phyloP scores from a whole-genome alignment of 2,113 vertebrate genomes.

The Leptodactylus fuscus region DNA sequence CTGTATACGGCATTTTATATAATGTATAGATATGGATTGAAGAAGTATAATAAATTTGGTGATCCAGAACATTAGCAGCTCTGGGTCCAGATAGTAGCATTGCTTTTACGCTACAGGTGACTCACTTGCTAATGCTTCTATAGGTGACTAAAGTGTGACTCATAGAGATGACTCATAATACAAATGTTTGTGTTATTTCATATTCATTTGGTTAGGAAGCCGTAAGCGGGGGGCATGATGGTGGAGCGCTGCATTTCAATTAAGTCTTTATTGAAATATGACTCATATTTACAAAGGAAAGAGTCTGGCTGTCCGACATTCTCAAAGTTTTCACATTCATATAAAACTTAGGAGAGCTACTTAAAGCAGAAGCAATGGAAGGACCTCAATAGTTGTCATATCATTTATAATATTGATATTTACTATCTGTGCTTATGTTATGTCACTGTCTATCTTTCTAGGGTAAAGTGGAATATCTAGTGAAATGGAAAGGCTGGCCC shows the following conservation, averaged over 20 bases:
- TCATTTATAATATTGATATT: background rate
- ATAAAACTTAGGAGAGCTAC: background rate
- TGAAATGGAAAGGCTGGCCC: constrained; percentile 99
- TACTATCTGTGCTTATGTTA: background rate
- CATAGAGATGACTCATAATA: constrained; percentile 35
- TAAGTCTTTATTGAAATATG: background rate
- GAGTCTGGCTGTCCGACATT: background rate
- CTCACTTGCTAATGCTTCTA: constrained; percentile 47
- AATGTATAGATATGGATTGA: too few relatives aligned
- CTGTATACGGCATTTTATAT: too few relatives aligned
- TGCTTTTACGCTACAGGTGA: constrained; percentile 61
- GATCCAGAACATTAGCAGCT: background rate
- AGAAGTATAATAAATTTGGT: too few relatives aligned
- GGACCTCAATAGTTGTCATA: background rate
- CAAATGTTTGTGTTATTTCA: constrained; percentile 25
- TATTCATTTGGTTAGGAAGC: too few relatives aligned
- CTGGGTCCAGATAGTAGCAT: background rate
- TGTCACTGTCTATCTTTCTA: constrained; percentile 68
- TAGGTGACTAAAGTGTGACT: constrained; percentile 40
- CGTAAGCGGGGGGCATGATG: background rate
- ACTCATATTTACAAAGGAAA: background rate
- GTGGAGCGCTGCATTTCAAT: background rate
- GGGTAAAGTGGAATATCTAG: constrained; percentile 97
- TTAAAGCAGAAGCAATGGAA: background rate
- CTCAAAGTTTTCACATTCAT: background rate